Evolutionary conservation across 2,797 vertebrate species (phyloP).

Genomic region (Ataeniobius toweri): DNA sequence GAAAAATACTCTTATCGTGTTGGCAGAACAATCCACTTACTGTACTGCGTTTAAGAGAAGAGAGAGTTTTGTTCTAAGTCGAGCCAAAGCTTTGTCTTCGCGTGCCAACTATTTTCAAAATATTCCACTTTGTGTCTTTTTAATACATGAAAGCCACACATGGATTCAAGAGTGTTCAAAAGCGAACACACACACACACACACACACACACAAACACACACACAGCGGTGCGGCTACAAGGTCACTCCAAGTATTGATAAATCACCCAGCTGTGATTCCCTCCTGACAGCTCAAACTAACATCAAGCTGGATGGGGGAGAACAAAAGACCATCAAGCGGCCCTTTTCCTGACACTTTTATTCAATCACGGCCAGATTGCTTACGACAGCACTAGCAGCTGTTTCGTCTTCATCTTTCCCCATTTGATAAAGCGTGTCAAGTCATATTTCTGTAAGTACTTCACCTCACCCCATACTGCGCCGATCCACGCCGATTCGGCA

Average conservation of each 20-base stretch:
- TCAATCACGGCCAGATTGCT: constrained; percentile 99
- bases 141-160: constrained; percentile 67
- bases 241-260: constrained; percentile 99
- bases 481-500: constrained; percentile 88
- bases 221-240: constrained; percentile 85
- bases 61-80: constrained; percentile 73
- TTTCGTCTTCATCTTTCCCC: constrained; percentile 99
- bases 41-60: constrained; percentile 72
- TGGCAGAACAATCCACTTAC: constrained; percentile 78
- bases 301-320: constrained; percentile 99
- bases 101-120: constrained; percentile 78
- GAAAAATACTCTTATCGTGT: constrained; percentile 71
- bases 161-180: constrained; percentile 64
- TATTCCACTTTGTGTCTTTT: constrained; percentile 76
- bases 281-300: constrained; percentile 99
- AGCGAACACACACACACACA: constrained; percentile 45
- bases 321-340: constrained; percentile 99
- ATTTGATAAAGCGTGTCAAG: constrained; percentile 99
- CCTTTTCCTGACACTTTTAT: constrained; percentile 99
- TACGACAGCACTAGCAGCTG: constrained; percentile 99
- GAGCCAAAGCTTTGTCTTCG: constrained; percentile 74
- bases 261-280: constrained; percentile 99
- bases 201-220: constrained; percentile 63
- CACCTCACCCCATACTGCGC: constrained; percentile 93
- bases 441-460: constrained; percentile 99